Base-by-base conservation (phyloP, 2,113 vertebrate species). In the Orycteropus afer region DNA sequence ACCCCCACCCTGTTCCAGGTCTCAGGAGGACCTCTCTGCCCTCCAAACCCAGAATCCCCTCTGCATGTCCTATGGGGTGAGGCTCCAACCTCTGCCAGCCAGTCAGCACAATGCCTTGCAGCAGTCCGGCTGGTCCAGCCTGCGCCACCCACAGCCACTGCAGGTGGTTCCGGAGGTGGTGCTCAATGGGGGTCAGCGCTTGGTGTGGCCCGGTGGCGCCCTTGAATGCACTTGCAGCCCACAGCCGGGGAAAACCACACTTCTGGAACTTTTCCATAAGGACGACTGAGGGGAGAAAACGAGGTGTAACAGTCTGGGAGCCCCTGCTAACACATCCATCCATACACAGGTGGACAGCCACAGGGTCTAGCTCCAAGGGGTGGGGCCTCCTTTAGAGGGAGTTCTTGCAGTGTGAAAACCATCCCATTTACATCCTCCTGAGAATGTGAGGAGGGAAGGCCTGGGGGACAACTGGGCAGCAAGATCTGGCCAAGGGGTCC, bases 181-280 rank as follows among this genome's bases (percentile, higher is more conserved):
- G 99, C 95, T 99, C 98, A 0, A 99, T 98, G 23, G 96, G 96
- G 0, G 99, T 98, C 1, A 99, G 98, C 27, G 98, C 98, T 74
- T 99, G 99, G 95, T 98, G 98, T 0, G 98, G 99, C 25, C 98
- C 98, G 0, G 99, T 99, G 88, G 99, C 99, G 86, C 99, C 99
- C 98, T 99, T 99, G 92, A 99, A 99, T 93, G 99, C 99, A 86
- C 99, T 99, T 49, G 99, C 99, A 0, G 99, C 98, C 99, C 99
- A 99, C 78, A 99, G 97, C 76, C 98, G 98, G 37, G 97, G 91
- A 95, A 99, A 99, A 65, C 99, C 99, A 0, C 99, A 99, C n/a
- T 97, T 96, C 10, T 0, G 96, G 96, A 99, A 99, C 95, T 99
- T 99, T 90, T 99, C 98, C 85, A 99, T 85, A 74, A 99, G 98